A percentile compares a stretch with the other conserved stretches of the same genome.
phyloP scores from a whole-genome alignment of 2,113 vertebrate genomes.

The Chelonoidis abingdonii region DNA sequence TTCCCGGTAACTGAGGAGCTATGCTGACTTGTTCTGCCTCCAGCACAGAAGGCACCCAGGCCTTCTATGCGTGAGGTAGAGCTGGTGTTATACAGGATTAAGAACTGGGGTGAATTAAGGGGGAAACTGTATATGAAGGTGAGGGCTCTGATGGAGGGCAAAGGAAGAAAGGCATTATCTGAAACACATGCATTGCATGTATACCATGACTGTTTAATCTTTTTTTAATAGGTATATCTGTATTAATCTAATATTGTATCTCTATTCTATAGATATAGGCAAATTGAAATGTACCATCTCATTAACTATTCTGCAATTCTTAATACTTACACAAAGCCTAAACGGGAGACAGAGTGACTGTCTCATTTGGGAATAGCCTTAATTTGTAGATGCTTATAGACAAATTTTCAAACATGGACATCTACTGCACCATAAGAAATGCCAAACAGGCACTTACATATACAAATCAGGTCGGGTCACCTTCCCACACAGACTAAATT shows the following conservation, averaged over 20 bases:
- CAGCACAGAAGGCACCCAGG: background rate
- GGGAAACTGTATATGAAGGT: conserved; percentile 35
- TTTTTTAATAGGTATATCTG: conserved; percentile 48
- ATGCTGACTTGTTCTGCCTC: too few species aligned
- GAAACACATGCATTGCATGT: conserved; percentile 37
- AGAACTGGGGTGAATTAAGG: conserved; percentile 4
- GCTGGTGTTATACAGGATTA: conserved; percentile 4
- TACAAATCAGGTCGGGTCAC: background rate
- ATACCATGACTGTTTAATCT: conserved; percentile 35
- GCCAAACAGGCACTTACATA: background rate
- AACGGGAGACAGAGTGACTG: background rate
- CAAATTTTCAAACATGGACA: background rate
- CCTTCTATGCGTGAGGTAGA: background rate
- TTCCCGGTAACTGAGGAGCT: too few species aligned
- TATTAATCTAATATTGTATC: conserved; percentile 51
- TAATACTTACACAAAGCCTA: background rate
- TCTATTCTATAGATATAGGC: conserved; percentile 20
- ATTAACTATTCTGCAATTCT: background rate
- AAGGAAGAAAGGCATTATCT: conserved; percentile 58
- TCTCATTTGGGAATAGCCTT: background rate
- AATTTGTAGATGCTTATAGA: background rate
- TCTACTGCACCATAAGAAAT: background rate
- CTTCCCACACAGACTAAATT: background rate
- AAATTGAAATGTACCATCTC: background rate
- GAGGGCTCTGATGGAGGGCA: conserved; percentile 39